Conservation (phyloP, 1,140 invertebrate species). For the Drosophila mayri region DNA sequence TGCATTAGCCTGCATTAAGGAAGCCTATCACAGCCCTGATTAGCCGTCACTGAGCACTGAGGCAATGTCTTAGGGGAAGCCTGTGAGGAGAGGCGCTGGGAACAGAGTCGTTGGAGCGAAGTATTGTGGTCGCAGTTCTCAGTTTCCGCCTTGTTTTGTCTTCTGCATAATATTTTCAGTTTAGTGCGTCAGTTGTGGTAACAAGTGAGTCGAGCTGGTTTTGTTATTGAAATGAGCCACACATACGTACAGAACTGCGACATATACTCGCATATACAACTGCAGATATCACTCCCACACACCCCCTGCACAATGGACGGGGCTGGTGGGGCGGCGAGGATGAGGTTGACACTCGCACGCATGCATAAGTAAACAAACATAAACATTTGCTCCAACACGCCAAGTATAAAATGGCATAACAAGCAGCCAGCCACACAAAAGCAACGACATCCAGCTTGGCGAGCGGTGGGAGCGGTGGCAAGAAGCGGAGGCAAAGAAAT, state of each 20-base stretch:
- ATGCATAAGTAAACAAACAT: constrained; percentile 82
- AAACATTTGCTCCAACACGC: constrained; percentile 79
- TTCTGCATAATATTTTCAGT: constrained; percentile 78
- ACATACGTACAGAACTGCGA: constrained; percentile 8
- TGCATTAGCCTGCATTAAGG: constrained; percentile 51
- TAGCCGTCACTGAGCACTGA: constrained; percentile 53
- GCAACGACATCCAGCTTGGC: constrained; percentile 43
- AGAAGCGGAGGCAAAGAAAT: constrained; percentile 4
- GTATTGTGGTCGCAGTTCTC: constrained; percentile 52
- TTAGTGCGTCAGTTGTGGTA: constrained; percentile 78
- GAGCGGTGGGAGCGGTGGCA: not conserved
- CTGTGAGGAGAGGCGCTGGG: not conserved
- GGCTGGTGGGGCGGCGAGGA: constrained; percentile 16
- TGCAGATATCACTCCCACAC: constrained; percentile 28
- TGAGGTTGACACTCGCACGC: constrained; percentile 68
- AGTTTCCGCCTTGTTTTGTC: constrained; percentile 62
- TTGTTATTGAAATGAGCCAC: constrained; percentile 79
- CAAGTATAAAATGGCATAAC: constrained; percentile 80
- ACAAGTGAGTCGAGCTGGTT: constrained; percentile 79
- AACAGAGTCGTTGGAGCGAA: constrained; percentile 28
- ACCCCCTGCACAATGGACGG: constrained; percentile 12
- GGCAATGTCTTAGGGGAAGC: not conserved
- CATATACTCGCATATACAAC: constrained; percentile 39
- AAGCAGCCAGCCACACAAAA: constrained; percentile 73
- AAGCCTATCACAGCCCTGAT: constrained; percentile 52